Percentiles rank a stretch among this genome's conserved stretches.
Evolutionary conservation across 2,888 invertebrate species (phyloP).

Genomic region (Melieria omissa): DNA sequence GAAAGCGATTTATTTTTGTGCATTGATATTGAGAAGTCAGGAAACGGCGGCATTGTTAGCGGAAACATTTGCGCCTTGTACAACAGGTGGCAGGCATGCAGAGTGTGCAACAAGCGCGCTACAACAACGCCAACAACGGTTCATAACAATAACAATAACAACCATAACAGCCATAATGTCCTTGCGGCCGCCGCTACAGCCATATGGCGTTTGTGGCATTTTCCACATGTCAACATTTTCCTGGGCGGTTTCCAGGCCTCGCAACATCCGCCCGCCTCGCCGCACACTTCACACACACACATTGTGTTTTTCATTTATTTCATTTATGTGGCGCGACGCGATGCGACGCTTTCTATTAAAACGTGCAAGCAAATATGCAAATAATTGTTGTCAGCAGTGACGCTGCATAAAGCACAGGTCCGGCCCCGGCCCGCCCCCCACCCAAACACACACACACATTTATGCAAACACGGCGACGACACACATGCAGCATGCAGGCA

Average conservation of each 20-base stretch:
- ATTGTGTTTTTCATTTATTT: background rate
- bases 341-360: constrained; percentile 26
- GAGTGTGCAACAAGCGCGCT: constrained; percentile 1
- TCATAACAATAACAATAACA: too few relatives aligned
- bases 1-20: background rate
- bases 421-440: constrained; percentile 1
- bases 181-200: background rate
- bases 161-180: background rate
- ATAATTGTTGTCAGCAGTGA: background rate
- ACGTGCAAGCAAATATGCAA: constrained; percentile 26
- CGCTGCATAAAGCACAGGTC: too few relatives aligned
- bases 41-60: background rate
- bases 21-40: background rate
- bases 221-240: constrained; percentile 35
- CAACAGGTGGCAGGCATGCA: constrained; percentile 26
- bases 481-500: too few relatives aligned
- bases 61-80: background rate
- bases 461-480: background rate
- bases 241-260: constrained; percentile 10
- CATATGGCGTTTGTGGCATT: constrained; percentile 35
- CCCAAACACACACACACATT: background rate
- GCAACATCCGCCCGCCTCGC: too few relatives aligned
- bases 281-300: too few relatives aligned
- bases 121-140: background rate
- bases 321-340: background rate